phyloP scores from a whole-genome alignment of 2,888 invertebrate genomes.

The Polyommatus icarus region DNA sequence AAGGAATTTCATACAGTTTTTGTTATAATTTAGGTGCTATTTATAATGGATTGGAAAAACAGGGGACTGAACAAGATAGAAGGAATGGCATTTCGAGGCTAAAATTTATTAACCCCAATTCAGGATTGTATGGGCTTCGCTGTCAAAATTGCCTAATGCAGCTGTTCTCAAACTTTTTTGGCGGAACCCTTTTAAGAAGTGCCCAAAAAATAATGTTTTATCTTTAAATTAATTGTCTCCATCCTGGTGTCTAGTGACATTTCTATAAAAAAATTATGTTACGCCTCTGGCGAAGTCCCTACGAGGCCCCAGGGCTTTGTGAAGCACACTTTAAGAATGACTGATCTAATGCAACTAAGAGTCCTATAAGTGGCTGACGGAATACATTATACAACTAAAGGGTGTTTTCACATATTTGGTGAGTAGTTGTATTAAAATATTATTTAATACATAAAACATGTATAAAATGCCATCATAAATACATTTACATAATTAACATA shows the following conservation, averaged over 20 bases:
- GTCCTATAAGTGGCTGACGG: background rate
- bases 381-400: background rate
- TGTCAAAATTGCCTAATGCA: too few species aligned
- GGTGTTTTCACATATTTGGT: background rate
- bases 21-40: background rate
- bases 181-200: too few species aligned
- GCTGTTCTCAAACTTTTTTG: too few species aligned
- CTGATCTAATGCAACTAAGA: too few species aligned
- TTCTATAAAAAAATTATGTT: too few species aligned
- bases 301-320: too few species aligned
- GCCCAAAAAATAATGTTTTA: too few species aligned
- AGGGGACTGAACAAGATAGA: too few species aligned
- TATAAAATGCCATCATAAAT: background rate
- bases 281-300: too few species aligned
- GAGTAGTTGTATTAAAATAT: background rate
- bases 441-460: slow-evolving; percentile 12
- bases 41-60: background rate
- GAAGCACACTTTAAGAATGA: too few species aligned
- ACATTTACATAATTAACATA: slow-evolving; percentile 16
- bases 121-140: background rate
- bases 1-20: background rate
- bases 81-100: background rate
- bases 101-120: background rate
- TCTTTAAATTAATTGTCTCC: too few species aligned
- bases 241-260: too few species aligned